Base-by-base conservation (phyloP, 30 jellyfish, hydroid and myxozoan genomes). In the Pelagia noctiluca region DNA sequence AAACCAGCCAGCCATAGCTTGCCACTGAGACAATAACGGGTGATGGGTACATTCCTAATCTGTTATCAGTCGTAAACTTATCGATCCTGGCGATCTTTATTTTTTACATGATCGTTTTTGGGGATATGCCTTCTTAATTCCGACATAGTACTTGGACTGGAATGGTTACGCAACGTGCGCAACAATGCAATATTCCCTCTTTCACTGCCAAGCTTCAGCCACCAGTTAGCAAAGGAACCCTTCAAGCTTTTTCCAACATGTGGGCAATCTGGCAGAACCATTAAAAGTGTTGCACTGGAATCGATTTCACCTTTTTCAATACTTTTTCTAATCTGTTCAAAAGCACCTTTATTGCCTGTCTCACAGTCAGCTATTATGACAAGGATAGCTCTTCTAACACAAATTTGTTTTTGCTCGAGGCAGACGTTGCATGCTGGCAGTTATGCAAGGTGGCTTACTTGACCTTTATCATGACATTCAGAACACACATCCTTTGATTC, bases 301-400 rank as follows among this genome's bases (percentile, higher is more conserved):
- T 72, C 85, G 10, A 72, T 23, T 26, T 50, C 49, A 2, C 30
- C 76, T 25, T 49, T 75, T 75, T 75, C 76, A 32, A 75, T 75
- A 31, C 63, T 57, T 29, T 42, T 57, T 57, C 47, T 75, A 49
- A 75, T 52, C 63, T 30, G 64, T 50, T 75, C 78, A 71, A 71
- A 71, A 36, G 84, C 84, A 71, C 47, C 69, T 52, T 52, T 75
- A 57, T 75, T 52, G 35, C 87, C 87, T 75, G 60, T 33, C 64
- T 75, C 87, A 57, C 75, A 72, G 73, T 72, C 85, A 72, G 85
- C 52, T 42, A 48, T 72, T 26, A 72, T 25, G 70, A 72, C 85
- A 28, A 72, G 85, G 22, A 72, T 50, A 72, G 73, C 73, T 42
- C 73, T 28, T 72, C 71, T 38, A 42, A 36, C 30, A 47, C 75